phyloP scores from a whole-genome alignment of 2,113 vertebrate species.

The Nycticebus coucang region DNA sequence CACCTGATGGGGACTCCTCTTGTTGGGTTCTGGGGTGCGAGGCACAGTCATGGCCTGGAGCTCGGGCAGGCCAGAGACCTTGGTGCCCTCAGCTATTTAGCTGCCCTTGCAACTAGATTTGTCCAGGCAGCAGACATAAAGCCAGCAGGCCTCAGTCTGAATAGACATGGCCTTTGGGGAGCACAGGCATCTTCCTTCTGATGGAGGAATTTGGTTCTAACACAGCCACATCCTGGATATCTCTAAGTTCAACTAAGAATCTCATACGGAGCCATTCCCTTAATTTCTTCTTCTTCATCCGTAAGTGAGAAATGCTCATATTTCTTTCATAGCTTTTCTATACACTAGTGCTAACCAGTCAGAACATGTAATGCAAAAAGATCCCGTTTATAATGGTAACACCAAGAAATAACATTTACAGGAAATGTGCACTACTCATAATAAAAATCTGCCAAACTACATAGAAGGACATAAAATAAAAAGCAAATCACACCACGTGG shows the following conservation, averaged over 20 bases:
- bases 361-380: background rate
- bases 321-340: background rate
- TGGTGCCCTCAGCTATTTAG: background rate
- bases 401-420: too few relatives aligned
- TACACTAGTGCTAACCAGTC: background rate
- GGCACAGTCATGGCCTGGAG: background rate
- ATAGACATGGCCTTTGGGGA: background rate
- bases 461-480: background rate
- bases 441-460: background rate
- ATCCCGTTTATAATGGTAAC: background rate
- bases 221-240: accelerated
- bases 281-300: background rate
- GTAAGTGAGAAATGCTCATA: background rate
- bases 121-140: background rate
- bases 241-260: background rate
- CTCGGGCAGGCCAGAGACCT: background rate
- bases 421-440: background rate
- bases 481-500: background rate
- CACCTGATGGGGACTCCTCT: too few relatives aligned
- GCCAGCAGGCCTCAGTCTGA: background rate
- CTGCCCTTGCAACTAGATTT: background rate
- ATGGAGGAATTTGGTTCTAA: too few relatives aligned
- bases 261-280: background rate
- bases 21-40: background rate
- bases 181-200: too few relatives aligned